phyloP scores from a whole-genome alignment of 2,797 vertebrate genomes.

The Syndactyla subalaris region DNA sequence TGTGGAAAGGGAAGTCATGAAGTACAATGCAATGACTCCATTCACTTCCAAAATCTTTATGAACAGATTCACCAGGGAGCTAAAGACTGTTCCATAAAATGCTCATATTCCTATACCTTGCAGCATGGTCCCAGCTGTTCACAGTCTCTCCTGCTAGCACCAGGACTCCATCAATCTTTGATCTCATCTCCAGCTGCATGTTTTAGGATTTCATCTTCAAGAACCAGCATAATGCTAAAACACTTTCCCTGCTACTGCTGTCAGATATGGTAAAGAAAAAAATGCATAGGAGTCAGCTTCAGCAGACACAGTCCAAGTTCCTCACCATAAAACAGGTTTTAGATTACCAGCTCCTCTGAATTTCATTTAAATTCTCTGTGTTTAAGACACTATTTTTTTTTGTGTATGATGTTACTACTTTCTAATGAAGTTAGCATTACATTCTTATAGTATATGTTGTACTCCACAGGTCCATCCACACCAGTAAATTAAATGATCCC shows the following conservation, averaged over 20 bases:
- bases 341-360: neutral
- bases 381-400: neutral
- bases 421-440: neutral
- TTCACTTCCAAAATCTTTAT: neutral
- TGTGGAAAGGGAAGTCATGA: neutral
- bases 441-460: neutral
- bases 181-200: neutral
- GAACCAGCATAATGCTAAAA: neutral
- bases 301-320: neutral
- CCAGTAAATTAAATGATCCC: neutral
- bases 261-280: neutral
- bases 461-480: neutral
- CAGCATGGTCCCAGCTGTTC: neutral
- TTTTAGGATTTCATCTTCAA: neutral
- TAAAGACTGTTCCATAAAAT: neutral
- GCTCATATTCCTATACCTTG: neutral
- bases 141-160: neutral
- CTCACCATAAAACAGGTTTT: neutral
- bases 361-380: neutral
- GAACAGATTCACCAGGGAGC: neutral
- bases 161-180: neutral
- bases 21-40: neutral
- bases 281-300: neutral
- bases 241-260: neutral
- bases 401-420: neutral